Conservation (phyloP, 2,797 vertebrate genomes). For the Ispidina picta region DNA sequence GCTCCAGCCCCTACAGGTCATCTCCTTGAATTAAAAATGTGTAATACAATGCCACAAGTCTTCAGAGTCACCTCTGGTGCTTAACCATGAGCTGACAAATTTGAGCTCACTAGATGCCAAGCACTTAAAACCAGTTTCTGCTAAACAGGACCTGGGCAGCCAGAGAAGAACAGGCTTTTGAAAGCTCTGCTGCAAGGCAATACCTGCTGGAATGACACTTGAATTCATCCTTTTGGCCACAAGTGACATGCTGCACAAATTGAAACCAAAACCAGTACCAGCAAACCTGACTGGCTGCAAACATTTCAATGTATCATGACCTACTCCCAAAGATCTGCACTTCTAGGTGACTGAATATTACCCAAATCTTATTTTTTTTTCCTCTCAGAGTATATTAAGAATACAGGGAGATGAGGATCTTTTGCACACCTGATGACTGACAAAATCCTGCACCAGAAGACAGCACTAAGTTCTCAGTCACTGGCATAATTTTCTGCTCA, state of each 20-base stretch:
- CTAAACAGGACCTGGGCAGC: not conserved
- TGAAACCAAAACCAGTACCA: not conserved
- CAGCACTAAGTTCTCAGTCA: conserved; percentile 85
- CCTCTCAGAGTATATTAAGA: not conserved
- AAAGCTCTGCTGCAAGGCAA: not conserved
- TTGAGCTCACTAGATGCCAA: not conserved
- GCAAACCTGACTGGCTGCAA: not conserved
- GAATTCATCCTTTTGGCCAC: not conserved
- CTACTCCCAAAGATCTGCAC: not conserved
- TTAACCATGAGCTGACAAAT: not conserved
- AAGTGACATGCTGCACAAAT: not conserved
- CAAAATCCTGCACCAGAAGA: conserved; percentile 82
- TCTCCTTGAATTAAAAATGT: not conserved
- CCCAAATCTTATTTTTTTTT: not conserved
- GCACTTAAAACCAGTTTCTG: not conserved
- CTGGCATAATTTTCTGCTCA: conserved; percentile 92
- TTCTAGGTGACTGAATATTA: not conserved
- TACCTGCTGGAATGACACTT: not conserved
- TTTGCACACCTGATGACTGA: conserved; percentile 93
- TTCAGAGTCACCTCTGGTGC: not conserved
- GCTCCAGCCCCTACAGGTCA: not conserved
- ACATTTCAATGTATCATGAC: fast-evolving
- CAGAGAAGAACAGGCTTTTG: not conserved
- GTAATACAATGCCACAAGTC: not conserved
- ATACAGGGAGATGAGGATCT: not conserved